Percentiles rank a stretch among this genome's conserved stretches.
Conservation (phyloP, 2,797 vertebrate genomes). For the Sebastiscus tertius region DNA sequence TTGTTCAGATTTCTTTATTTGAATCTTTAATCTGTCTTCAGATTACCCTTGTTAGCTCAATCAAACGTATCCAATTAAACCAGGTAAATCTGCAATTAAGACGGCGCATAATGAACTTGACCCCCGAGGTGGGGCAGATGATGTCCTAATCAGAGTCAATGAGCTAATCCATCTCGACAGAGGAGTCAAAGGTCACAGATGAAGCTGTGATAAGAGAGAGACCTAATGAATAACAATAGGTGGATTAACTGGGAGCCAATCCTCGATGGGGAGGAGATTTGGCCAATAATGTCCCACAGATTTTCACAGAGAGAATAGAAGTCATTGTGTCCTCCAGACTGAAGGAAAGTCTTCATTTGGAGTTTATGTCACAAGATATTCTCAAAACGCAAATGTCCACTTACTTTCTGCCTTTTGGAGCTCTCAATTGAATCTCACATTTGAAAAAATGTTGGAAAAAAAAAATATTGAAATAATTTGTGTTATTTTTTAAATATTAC, state of each 20-base stretch:
- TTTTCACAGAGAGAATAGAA: conserved; percentile 56
- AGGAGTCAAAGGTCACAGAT: conserved; percentile 77
- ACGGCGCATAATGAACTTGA: conserved; percentile 76
- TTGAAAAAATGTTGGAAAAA: background rate
- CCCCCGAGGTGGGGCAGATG: conserved; percentile 65
- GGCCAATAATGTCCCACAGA: conserved; percentile 71
- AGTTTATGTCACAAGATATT: conserved; percentile 7
- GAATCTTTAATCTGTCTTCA: conserved; percentile 25
- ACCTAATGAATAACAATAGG: conserved; percentile 80
- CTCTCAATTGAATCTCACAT: background rate
- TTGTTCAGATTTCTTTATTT: conserved; percentile 35
- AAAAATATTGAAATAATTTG: background rate
- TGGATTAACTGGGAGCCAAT: conserved; percentile 73
- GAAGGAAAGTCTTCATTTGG: conserved; percentile 28
- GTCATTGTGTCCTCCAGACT: conserved; percentile 30
- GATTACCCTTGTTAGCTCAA: conserved; percentile 31
- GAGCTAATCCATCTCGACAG: conserved; percentile 77
- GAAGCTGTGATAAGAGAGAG: conserved; percentile 71
- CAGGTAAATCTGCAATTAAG: conserved; percentile 66
- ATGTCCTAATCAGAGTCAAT: conserved; percentile 73
- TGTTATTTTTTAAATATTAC: background rate
- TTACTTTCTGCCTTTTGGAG: background rate
- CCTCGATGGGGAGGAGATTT: conserved; percentile 58
- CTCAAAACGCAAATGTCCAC: background rate
- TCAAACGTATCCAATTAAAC: conserved; percentile 51